Percentiles rank a stretch among this genome's conserved stretches.
Evolutionary conservation across 2,888 invertebrate genomes (phyloP).

Genomic region (Corbicula japonica): DNA sequence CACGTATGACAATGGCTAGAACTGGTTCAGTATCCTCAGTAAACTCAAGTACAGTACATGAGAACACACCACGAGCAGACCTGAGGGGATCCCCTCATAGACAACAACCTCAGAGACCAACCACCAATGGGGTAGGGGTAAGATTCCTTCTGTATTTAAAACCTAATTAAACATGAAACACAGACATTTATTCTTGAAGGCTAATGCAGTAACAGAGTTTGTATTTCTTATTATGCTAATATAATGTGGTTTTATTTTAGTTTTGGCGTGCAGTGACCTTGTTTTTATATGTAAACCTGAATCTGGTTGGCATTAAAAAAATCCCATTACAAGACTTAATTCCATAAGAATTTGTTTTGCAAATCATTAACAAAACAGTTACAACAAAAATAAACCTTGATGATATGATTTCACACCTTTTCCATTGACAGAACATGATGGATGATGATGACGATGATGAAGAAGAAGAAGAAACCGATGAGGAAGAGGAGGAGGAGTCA

Average conservation of each 20-base stretch:
- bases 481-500: slow-evolving; percentile 63
- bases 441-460: slow-evolving; percentile 71
- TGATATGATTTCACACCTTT: neutral
- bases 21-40: slow-evolving; percentile 77
- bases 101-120: slow-evolving; percentile 55
- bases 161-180: too few relatives aligned
- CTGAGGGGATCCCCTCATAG: slow-evolving; percentile 45
- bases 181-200: too few relatives aligned
- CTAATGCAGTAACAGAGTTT: too few relatives aligned
- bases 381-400: too few relatives aligned
- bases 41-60: slow-evolving; percentile 64
- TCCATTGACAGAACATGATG: slow-evolving; percentile 62
- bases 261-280: too few relatives aligned
- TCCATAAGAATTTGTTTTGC: too few relatives aligned
- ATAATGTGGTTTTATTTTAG: too few relatives aligned
- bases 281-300: slow-evolving; percentile 1
- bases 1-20: slow-evolving; percentile 77
- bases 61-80: slow-evolving; percentile 58
- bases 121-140: slow-evolving; percentile 59
- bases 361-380: too few relatives aligned
- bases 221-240: too few relatives aligned
- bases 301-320: too few relatives aligned
- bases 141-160: slow-evolving; percentile 8
- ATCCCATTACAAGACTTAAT: too few relatives aligned
- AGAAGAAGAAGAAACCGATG: slow-evolving; percentile 69